Evolutionary conservation across 2,888 invertebrate species (phyloP), one percentile per base, ranked within the genome.

Genomic region (Oegoconia quadripuncta): DNA sequence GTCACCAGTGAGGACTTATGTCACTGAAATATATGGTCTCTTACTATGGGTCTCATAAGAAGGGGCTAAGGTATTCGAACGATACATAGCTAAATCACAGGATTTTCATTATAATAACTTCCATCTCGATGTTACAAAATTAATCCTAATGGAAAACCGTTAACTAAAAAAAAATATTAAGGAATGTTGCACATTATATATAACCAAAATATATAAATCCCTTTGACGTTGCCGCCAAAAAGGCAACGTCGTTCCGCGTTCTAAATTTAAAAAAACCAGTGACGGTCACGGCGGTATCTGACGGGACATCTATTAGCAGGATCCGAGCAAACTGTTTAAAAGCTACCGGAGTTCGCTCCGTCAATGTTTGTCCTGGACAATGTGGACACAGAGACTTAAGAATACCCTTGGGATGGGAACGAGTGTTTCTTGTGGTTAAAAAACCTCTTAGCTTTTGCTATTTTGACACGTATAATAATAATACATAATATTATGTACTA

Each of bases 341-440:
- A 80, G 83, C 84, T 83, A 82, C 86, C 73, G 86, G 80, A 72
- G 68, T 82, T 80, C 73, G 64, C 75, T 74, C 44, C 44, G 81
- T 78, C 74, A 83, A 82, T 83, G 69, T 84, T 81, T 74, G 64
- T 32, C 32, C 37, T 44, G 46, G 44, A 48, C 53, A 51, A 52
- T 59, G 63, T 59, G 59, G 59, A 58, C 59, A 41, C 36, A 50
- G 50, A 38, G 48, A 43, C 62, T 69, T 64, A 54, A 55, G 60
- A 55, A 54, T 42, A 46, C 47, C 26, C 49, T 37, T 34, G 61
- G 60, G 58, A 53, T 66, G 65, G 59, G 64, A 58, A 45, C 40
- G 36, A 42, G 43, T 50, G 44, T 46, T 50, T 46, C 42, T 44
- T 20, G 11, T n/a, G 40, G 32, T 41, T 20, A 41, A 40, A 23